Evolutionary conservation across 2,797 vertebrate genomes (phyloP).

Genomic region (Myoxocephalus aenaeus): DNA sequence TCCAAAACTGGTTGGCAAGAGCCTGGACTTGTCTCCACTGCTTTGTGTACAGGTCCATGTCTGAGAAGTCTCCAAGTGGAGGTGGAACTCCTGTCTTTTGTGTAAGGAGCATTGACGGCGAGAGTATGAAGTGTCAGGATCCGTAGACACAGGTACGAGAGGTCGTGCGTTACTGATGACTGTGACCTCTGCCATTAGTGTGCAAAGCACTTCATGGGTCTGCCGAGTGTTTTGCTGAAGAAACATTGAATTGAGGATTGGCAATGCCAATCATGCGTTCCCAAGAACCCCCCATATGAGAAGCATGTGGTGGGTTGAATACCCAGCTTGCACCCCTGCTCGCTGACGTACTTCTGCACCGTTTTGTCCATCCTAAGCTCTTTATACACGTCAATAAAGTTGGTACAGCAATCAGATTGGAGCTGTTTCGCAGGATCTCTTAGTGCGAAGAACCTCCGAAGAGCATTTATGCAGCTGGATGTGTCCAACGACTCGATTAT

Average conservation of each 20-base stretch:
- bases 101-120: too few relatives aligned
- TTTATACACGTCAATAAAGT: conserved; percentile 9
- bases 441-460: not conserved
- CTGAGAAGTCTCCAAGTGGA: too few relatives aligned
- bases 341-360: not conserved
- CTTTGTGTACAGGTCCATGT: too few relatives aligned
- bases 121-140: too few relatives aligned
- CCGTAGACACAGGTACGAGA: too few relatives aligned
- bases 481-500: conserved; percentile 28
- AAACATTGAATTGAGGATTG: not conserved
- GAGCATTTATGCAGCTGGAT: conserved; percentile 28
- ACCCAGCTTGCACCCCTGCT: not conserved
- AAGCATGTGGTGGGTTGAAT: not conserved
- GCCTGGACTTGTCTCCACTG: too few relatives aligned
- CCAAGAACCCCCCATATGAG: conserved; percentile 2
- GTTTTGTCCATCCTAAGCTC: not conserved
- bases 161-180: not conserved
- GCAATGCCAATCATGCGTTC: conserved; percentile 2
- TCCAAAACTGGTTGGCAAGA: too few relatives aligned
- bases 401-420: conserved; percentile 18
- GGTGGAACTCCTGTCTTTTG: too few relatives aligned
- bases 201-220: not conserved
- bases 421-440: not conserved
- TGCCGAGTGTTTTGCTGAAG: not conserved
- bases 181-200: not conserved